Evolutionary conservation across 1,140 invertebrate genomes (phyloP), one percentile per base, ranked within the genome.

Genomic region (Procambarus clarkii): DNA sequence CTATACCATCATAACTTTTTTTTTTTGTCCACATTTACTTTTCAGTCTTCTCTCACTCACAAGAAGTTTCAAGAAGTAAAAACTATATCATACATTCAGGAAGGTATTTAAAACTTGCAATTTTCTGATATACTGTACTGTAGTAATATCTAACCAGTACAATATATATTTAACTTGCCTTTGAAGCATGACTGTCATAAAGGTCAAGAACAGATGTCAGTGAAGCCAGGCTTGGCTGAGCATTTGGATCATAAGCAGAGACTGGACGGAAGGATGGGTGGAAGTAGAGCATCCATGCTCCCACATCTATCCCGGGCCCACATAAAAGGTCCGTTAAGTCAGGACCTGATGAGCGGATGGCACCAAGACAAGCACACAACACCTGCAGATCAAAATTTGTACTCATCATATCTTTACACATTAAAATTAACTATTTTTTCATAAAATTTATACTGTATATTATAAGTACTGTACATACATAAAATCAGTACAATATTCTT

Each of bases 141-240:
- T 34, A 34, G 34, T 34, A 54, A 54, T 13, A 54, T 9, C 13
- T 9, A 54, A 54, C 50, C 2, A 54, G 13, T 54, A 54, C 69
- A 54, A 7, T 9, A 54, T 8, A 24, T 44, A 79, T 45, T n/a
- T 18, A 44, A 48, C 64, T 83, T 74, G 83, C 88, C 81, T 84
- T 90, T 15, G 88, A 90, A 21, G 88, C 88, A 90, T 90, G 88
- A n/a, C 71, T 84, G 34, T 90, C 88, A 90, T 83, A 90, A 3
- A 90, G 81, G 45, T 90, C 88, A 15, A 90, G 88, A 9, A 90
- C 88, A 84, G 88, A 82, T 24, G 88, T 90, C n/a, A 90, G 88
- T 4, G 88, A 90, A 2, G 88, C 88, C 81, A 90, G 46, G 50
- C 88, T 90, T 48, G 88, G 88, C 69, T 90, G 88, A 21, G 88